Evolutionary conservation across 2,797 vertebrate genomes (phyloP).

Genomic region (Anguilla megastoma): DNA sequence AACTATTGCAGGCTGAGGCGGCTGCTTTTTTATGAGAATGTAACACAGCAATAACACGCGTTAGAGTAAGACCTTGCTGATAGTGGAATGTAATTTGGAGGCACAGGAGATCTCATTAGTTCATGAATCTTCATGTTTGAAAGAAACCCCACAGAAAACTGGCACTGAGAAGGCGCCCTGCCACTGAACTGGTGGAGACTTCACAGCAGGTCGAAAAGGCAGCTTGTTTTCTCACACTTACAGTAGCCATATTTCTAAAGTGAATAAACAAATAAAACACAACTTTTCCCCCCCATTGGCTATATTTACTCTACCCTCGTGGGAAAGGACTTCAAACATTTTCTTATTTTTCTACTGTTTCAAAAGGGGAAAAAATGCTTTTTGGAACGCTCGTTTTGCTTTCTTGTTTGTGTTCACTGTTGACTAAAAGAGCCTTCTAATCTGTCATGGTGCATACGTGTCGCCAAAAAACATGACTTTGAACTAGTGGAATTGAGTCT

Average conservation of each 20-base stretch:
- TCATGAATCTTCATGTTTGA: not conserved
- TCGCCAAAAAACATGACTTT: constrained; percentile 53
- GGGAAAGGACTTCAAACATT: not conserved
- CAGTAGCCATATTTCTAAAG: too few relatives aligned
- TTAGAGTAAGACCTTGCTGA: not conserved
- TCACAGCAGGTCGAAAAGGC: not conserved
- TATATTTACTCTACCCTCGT: not conserved
- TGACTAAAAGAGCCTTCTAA: constrained; percentile 32
- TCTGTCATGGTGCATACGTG: constrained; percentile 60
- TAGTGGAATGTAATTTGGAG: not conserved
- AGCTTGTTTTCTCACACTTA: not conserved
- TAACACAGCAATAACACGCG: not conserved
- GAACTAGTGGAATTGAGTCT: constrained; percentile 56
- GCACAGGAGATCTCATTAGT: constrained; percentile 25
- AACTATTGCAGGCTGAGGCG: not conserved
- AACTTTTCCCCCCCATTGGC: not conserved
- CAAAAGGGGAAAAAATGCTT: not conserved
- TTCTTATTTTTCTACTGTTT: not conserved
- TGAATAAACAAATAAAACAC: not conserved
- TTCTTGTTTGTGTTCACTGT: constrained; percentile 56
- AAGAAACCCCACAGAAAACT: not conserved
- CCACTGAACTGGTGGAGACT: not conserved
- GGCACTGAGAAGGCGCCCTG: not conserved
- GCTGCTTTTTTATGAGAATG: not conserved
- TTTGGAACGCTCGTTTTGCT: constrained; percentile 42